phyloP scores from a whole-genome alignment of 2,797 vertebrate genomes.

The Amazona ochrocephala region DNA sequence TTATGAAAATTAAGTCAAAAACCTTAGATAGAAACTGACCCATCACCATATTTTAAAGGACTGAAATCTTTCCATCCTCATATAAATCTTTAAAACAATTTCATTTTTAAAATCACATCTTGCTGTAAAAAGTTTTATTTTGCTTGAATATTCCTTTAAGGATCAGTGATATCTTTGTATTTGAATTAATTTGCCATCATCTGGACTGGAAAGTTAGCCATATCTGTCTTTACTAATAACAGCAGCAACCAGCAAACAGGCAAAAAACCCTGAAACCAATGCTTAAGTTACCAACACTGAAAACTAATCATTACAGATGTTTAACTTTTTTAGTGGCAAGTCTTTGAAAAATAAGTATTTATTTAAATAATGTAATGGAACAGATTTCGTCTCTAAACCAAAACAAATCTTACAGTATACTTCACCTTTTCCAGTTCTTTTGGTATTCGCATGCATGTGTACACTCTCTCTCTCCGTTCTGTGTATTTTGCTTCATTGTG shows the following conservation, averaged over 20 bases:
- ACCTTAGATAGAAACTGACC: neutral
- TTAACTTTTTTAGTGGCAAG: neutral
- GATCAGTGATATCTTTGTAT: neutral
- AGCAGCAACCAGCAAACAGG: neutral
- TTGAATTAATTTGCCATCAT: neutral
- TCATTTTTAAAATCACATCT: neutral
- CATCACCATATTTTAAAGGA: neutral
- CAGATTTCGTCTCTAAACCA: neutral
- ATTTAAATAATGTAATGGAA: neutral
- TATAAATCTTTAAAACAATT: neutral
- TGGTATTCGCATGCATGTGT: constrained; percentile 97
- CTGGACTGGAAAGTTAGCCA: neutral
- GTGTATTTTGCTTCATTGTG: constrained; percentile 98
- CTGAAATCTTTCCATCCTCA: neutral
- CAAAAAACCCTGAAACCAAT: neutral
- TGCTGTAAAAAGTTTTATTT: neutral
- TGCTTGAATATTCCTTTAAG: neutral
- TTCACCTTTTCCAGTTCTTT: constrained; percentile 96
- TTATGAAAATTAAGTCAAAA: neutral
- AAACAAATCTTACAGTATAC: neutral
- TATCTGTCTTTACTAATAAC: neutral
- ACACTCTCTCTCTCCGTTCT: constrained; percentile 92
- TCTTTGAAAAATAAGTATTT: neutral
- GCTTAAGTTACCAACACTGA: neutral
- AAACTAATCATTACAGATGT: neutral